Evolutionary conservation across 2,888 invertebrate genomes (phyloP).

Genomic region (Rotaria macrura): DNA sequence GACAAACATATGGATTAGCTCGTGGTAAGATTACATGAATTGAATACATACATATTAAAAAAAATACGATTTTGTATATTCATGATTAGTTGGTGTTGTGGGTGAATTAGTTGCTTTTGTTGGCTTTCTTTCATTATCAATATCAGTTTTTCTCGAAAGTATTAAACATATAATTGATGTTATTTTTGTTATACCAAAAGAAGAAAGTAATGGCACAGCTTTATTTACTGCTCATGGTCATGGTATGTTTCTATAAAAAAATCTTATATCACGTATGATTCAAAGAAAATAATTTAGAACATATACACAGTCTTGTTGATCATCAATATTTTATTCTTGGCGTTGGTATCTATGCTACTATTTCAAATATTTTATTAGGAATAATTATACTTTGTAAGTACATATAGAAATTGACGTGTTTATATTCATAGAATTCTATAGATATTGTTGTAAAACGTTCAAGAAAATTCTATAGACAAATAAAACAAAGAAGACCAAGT

Average conservation of each 20-base stretch:
- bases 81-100: neutral
- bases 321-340: neutral
- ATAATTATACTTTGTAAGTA: neutral
- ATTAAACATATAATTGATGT: neutral
- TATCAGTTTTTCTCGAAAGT: slow-evolving; percentile 6
- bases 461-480: neutral
- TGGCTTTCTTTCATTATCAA: neutral
- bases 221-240: slow-evolving; percentile 12
- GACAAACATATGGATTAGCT: neutral
- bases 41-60: too few relatives aligned
- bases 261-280: neutral
- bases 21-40: neutral
- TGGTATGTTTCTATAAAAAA: neutral
- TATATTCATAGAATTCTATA: neutral
- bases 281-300: neutral
- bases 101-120: slow-evolving; percentile 12
- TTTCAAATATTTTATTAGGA: neutral
- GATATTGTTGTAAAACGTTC: neutral
- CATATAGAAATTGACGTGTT: too few relatives aligned
- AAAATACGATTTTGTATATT: too few relatives aligned
- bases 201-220: neutral
- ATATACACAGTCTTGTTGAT: neutral
- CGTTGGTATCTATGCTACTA: neutral
- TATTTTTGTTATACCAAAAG: neutral
- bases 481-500: neutral